Percentiles rank a stretch among this genome's conserved stretches.
Conservation (phyloP, 2,797 vertebrate species). For the Alosa sapidissima region DNA sequence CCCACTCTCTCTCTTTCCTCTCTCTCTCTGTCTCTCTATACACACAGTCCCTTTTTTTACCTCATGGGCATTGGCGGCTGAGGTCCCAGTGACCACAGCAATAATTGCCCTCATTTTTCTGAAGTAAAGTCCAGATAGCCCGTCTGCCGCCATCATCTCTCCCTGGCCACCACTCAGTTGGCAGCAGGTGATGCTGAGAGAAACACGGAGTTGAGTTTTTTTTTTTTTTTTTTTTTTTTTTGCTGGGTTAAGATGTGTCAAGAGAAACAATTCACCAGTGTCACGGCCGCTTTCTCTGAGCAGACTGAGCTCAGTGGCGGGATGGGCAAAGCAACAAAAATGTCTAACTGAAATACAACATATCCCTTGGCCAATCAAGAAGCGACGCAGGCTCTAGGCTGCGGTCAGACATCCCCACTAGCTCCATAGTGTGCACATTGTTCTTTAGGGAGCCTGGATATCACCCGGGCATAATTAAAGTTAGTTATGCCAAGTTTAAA, state of each 20-base stretch:
- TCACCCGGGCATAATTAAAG: conserved; percentile 10
- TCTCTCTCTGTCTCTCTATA: too few species aligned
- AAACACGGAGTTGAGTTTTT: not conserved
- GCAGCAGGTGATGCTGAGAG: not conserved
- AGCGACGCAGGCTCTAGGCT: not conserved
- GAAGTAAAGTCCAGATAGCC: not conserved
- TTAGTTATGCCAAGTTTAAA: conserved; percentile 21
- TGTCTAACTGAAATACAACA: not conserved
- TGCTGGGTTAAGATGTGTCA: not conserved
- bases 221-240: not conserved
- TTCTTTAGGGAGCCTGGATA: conserved; percentile 15
- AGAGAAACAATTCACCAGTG: not conserved
- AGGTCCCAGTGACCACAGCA: conserved; percentile 20
- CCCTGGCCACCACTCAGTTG: not conserved
- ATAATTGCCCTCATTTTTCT: conserved; percentile 24
- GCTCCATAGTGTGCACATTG: conserved; percentile 1
- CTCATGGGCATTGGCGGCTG: not conserved
- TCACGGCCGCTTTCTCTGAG: not conserved
- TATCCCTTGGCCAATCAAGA: not conserved
- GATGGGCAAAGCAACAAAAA: not conserved
- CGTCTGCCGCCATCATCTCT: not conserved
- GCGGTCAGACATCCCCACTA: not conserved
- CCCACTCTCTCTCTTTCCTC: not conserved
- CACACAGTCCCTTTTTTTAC: not conserved
- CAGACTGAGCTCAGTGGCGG: not conserved